Evolutionary conservation across 2,797 vertebrate species (phyloP).

Genomic region (Myiothlypis coronata): DNA sequence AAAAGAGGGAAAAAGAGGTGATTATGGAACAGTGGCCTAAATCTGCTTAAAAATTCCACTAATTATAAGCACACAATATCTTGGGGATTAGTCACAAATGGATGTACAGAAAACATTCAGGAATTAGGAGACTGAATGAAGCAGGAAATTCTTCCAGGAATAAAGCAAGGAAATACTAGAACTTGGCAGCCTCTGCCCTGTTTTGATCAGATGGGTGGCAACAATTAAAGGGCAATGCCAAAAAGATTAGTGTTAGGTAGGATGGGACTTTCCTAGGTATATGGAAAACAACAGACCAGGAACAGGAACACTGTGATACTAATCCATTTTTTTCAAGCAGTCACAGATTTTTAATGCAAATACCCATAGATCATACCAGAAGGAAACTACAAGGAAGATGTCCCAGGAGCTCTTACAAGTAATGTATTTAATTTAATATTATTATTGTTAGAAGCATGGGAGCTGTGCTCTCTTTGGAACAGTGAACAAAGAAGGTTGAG

Average conservation of each 20-base stretch:
- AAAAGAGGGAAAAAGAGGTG: neutral
- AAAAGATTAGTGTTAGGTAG: neutral
- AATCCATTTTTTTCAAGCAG: neutral
- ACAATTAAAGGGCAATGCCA: neutral
- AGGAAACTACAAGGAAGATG: neutral
- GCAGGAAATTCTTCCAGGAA: conserved; percentile 11
- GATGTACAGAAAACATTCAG: neutral
- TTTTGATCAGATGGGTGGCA: conserved; percentile 26
- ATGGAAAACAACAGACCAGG: neutral
- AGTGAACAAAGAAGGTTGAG: neutral
- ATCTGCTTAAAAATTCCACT: conserved; percentile 5
- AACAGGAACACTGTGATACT: neutral
- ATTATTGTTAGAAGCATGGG: neutral
- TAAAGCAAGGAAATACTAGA: conserved; percentile 5
- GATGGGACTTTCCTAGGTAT: neutral
- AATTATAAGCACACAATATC: neutral
- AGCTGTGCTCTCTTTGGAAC: neutral
- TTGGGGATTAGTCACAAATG: neutral
- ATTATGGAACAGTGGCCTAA: neutral
- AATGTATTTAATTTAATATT: neutral
- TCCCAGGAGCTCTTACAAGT: neutral
- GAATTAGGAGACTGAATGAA: neutral
- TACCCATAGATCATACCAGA: neutral
- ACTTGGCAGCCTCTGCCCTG: neutral
- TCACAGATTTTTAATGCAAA: neutral